These are phyloP conservation scores for Apodemus agrarius DNA, from an alignment of 2,797 vertebrate species.

Conservation along the genomic window DNA sequence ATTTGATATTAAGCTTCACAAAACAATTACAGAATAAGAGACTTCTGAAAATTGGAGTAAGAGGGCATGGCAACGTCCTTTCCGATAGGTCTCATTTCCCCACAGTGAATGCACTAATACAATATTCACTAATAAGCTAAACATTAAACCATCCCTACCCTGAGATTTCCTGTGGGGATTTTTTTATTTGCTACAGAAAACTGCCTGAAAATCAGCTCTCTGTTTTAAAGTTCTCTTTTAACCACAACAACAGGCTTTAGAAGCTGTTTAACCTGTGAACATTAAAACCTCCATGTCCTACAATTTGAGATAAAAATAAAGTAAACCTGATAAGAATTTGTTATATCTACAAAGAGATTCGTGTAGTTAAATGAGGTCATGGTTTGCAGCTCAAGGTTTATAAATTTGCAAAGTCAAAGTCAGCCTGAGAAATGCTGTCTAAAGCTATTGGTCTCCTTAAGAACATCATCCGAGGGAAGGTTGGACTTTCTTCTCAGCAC, in stretches of 20 bases:
- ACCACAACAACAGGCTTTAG: neutral
- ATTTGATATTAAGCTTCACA: neutral
- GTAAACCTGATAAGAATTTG: neutral
- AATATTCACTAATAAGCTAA: neutral
- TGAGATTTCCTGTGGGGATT: neutral
- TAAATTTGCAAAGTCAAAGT: neutral
- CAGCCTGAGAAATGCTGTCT: neutral
- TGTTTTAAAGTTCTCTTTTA: neutral
- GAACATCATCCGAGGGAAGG: neutral
- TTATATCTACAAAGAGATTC: neutral
- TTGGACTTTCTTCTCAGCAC: neutral
- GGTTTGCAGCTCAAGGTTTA: neutral
- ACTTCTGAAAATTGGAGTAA: neutral
- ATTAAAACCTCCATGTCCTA: neutral
- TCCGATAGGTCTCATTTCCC: conserved; percentile 4
- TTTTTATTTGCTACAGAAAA: conserved; percentile 28
- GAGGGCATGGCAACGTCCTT: neutral
- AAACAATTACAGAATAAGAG: neutral
- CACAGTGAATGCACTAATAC: neutral
- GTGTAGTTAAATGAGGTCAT: neutral
- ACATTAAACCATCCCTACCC: neutral
- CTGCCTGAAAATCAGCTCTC: neutral
- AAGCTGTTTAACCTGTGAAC: neutral
- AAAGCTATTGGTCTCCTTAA: neutral
- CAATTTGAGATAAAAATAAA: neutral